Conservation (phyloP, 2,888 invertebrate genomes). For the Drosophila rellima region DNA sequence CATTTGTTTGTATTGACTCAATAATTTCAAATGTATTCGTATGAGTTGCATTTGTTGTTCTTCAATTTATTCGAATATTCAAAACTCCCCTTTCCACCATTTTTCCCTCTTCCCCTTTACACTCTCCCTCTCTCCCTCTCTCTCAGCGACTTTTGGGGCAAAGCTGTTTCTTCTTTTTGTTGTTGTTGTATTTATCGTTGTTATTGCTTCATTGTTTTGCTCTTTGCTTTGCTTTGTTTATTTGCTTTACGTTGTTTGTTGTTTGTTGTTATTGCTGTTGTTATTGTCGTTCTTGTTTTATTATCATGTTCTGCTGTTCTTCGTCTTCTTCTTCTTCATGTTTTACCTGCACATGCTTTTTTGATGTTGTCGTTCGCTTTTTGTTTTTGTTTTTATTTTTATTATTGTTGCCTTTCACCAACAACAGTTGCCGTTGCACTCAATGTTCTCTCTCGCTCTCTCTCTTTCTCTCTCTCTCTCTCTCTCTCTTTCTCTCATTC, state of each 20-base stretch:
- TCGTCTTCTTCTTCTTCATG: constrained; percentile 18
- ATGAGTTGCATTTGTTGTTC: constrained; percentile 22
- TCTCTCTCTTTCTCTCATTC: constrained; percentile 14
- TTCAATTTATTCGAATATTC: constrained; percentile 14
- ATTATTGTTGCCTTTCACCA: constrained; percentile 40
- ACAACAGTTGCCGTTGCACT: constrained; percentile 42
- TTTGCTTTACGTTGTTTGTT: constrained; percentile 7
- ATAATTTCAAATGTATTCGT: constrained; percentile 13
- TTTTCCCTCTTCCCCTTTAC: not conserved
- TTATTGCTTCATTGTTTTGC: constrained; percentile 44
- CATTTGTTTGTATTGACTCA: not conserved
- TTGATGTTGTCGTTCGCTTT: constrained; percentile 15
- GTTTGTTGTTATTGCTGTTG: constrained; percentile 22
- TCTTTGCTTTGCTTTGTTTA: constrained; percentile 26
- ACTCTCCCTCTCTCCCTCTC: not conserved
- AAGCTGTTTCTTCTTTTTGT: constrained; percentile 31
- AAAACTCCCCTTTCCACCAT: not conserved
- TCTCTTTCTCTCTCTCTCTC: constrained; percentile 10
- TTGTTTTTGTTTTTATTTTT: constrained; percentile 3
- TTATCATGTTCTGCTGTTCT: constrained; percentile 18
- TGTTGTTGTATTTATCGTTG: constrained; percentile 12
- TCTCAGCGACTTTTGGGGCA: not conserved
- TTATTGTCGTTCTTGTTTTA: constrained; percentile 32
- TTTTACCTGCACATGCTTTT: constrained; percentile 28
- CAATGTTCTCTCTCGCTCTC: constrained; percentile 15